Evolutionary conservation across 2,888 invertebrate species (phyloP).

Genomic region (Apeira syringaria): DNA sequence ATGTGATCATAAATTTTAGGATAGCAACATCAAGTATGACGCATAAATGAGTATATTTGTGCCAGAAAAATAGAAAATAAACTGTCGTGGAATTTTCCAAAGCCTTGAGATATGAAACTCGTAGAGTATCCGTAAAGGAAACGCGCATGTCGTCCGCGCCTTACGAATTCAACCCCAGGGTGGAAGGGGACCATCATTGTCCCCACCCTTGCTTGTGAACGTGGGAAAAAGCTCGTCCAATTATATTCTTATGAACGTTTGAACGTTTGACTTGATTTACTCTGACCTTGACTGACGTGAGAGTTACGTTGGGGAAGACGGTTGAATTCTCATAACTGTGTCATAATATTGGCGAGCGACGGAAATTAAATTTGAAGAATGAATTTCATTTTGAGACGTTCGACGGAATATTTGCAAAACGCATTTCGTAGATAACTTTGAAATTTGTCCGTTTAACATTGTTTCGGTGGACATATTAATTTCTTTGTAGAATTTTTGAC

Average conservation of each 20-base stretch:
- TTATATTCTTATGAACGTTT: conserved; percentile 53
- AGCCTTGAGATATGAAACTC: conserved; percentile 8
- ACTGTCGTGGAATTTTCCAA: neutral
- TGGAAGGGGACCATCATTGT: conserved; percentile 12
- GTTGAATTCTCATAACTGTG: conserved; percentile 41
- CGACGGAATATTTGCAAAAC: neutral
- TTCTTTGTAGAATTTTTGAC: too few relatives aligned
- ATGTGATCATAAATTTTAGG: neutral
- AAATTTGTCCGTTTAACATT: conserved; percentile 1
- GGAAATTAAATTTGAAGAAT: conserved; percentile 33
- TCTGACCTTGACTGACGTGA: conserved; percentile 38
- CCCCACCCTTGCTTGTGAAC: conserved; percentile 16
- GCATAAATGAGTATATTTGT: neutral
- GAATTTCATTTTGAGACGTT: conserved; percentile 16
- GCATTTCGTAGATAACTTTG: conserved; percentile 2
- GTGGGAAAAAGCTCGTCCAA: conserved; percentile 39
- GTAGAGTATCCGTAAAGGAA: conserved; percentile 6
- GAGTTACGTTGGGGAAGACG: conserved; percentile 40
- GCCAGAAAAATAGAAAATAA: conserved; percentile 1
- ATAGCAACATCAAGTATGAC: too few relatives aligned
- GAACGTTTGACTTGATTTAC: conserved; percentile 45
- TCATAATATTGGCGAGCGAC: conserved; percentile 37
- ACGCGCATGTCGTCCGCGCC: conserved; percentile 9
- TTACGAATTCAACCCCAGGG: conserved; percentile 14
- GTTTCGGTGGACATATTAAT: too few relatives aligned